These are phyloP conservation scores for Sporophila hypoxantha DNA, from an alignment of 2,113 vertebrate species.

Conservation along the genomic window DNA sequence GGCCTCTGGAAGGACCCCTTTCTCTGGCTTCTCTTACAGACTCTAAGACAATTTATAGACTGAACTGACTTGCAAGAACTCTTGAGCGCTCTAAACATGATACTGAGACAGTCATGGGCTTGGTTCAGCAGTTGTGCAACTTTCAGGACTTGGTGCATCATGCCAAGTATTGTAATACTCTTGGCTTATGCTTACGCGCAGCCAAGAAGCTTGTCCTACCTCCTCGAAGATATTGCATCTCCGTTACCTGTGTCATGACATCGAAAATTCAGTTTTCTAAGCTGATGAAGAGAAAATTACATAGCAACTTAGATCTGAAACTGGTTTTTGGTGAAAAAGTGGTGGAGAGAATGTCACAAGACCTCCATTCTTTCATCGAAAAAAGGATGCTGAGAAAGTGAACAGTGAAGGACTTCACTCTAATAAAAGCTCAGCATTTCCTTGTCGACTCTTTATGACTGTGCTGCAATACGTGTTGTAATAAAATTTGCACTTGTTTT, in stretches of 20 bases:
- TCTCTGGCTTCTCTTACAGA: not conserved
- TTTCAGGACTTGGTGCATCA: not conserved
- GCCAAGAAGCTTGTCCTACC: not conserved
- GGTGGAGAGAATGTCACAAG: not conserved
- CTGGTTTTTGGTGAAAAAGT: not conserved
- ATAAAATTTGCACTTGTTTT: not conserved
- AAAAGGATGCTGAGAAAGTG: not conserved
- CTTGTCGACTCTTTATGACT: not conserved
- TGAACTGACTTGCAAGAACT: not conserved
- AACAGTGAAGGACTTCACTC: not conserved
- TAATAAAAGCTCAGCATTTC: not conserved
- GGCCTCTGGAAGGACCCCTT: not conserved
- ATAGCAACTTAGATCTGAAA: not conserved
- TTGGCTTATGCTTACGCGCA: not conserved
- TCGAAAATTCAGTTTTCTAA: not conserved
- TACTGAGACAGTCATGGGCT: not conserved
- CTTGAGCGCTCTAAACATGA: not conserved
- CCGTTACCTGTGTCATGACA: not conserved
- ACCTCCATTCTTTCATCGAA: not conserved
- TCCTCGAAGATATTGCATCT: not conserved
- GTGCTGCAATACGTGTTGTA: fast-evolving
- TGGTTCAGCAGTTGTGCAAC: not conserved
- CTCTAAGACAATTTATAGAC: not conserved
- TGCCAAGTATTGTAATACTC: not conserved
- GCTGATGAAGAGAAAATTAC: not conserved